Conservation (phyloP, 2,797 vertebrate species). For the Amniataba percoides region DNA sequence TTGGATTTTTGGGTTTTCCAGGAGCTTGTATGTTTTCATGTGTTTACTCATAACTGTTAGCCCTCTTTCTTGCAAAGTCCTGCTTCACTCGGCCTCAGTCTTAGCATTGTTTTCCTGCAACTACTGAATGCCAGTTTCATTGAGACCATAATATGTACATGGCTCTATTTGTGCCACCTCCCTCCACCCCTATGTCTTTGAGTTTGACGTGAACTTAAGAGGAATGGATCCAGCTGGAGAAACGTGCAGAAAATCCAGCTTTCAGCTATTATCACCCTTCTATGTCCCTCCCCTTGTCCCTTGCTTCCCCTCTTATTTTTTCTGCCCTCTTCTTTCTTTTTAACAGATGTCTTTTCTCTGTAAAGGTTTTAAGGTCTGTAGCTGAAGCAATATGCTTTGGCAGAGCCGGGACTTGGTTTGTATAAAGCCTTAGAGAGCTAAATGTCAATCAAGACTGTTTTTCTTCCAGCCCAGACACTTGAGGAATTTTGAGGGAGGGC, state of each 20-base stretch:
- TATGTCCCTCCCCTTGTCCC: slow-evolving; percentile 65
- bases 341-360: slow-evolving; percentile 78
- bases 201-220: slow-evolving; percentile 51
- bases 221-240: slow-evolving; percentile 68
- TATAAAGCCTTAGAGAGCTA: slow-evolving; percentile 80
- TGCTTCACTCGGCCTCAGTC: slow-evolving; percentile 7
- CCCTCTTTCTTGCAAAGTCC: slow-evolving; percentile 20
- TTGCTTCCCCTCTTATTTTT: slow-evolving; percentile 48
- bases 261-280: slow-evolving; percentile 75
- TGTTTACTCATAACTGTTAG: slow-evolving; percentile 18
- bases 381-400: slow-evolving; percentile 82
- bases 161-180: slow-evolving; percentile 48
- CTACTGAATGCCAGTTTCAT: slow-evolving; percentile 35
- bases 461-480: slow-evolving; percentile 80
- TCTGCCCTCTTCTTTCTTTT: slow-evolving; percentile 56
- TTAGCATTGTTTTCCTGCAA: slow-evolving; percentile 33
- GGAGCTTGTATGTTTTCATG: slow-evolving; percentile 1
- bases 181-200: slow-evolving; percentile 37
- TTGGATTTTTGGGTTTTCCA: slow-evolving; percentile 16
- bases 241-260: slow-evolving; percentile 73
- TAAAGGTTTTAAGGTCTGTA: slow-evolving; percentile 76
- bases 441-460: slow-evolving; percentile 86
- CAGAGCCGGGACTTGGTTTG: slow-evolving; percentile 74
- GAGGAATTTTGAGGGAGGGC: slow-evolving; percentile 81
- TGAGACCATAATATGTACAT: slow-evolving; percentile 36